Evolutionary conservation across 37 sponge, comb jelly and placozoan species (phyloP).

Genomic region (Bolinopsis microptera): DNA sequence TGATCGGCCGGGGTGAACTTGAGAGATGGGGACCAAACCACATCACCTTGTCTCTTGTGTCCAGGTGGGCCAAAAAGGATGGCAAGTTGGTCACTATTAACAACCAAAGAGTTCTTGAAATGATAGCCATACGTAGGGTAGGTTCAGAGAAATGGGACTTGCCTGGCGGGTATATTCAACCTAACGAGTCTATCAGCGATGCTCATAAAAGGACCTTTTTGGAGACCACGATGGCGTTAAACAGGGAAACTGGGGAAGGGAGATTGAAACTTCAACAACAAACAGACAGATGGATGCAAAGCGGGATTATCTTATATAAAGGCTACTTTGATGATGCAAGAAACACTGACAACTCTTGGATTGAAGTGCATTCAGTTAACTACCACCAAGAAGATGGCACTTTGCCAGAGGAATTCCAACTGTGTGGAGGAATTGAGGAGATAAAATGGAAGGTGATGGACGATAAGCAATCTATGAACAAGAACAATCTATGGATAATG

Average conservation of each 20-base stretch:
- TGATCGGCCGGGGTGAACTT: background rate
- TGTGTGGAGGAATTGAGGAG: background rate
- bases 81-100: background rate
- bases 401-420: background rate
- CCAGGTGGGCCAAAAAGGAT: constrained; percentile 2
- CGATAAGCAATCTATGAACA: background rate
- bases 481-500: constrained; percentile 5
- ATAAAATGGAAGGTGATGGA: background rate
- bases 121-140: background rate
- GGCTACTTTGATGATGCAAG: constrained; percentile 21
- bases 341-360: constrained; percentile 20
- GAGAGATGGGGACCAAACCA: constrained; percentile 44
- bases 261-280: background rate
- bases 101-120: background rate
- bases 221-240: background rate
- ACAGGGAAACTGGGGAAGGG: background rate
- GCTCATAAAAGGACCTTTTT: constrained; percentile 16
- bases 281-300: background rate
- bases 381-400: background rate
- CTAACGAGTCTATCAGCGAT: background rate
- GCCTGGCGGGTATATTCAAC: background rate
- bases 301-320: background rate
- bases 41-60: background rate
- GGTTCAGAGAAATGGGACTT: constrained; percentile 16
- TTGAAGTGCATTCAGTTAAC: background rate